These are phyloP conservation scores for Thalassophryne amazonica DNA, from an alignment of 2,797 vertebrate species.

Conservation along the genomic window DNA sequence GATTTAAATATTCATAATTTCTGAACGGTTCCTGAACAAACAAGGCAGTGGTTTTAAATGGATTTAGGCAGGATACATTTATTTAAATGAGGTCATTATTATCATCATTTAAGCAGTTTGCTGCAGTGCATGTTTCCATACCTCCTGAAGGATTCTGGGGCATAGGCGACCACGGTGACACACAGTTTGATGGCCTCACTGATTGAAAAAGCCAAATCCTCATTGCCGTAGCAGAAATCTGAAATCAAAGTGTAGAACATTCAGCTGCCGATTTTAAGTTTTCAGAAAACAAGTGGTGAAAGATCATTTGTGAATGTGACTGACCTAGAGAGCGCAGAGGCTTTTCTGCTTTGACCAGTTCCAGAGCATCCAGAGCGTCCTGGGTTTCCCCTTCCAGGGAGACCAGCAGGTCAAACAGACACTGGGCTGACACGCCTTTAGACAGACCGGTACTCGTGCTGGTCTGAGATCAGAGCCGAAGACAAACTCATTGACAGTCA, in stretches of 20 bases:
- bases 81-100: too few relatives aligned
- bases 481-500: too few relatives aligned
- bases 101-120: too few relatives aligned
- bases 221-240: conserved; percentile 99
- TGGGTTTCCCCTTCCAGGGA: conserved; percentile 94
- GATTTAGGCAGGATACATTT: too few relatives aligned
- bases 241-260: conserved; percentile 21
- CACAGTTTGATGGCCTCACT: conserved; percentile 97
- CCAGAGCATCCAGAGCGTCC: conserved; percentile 91
- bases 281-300: not conserved
- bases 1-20: too few relatives aligned
- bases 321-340: conserved; percentile 91
- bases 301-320: not conserved
- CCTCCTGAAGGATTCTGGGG: conserved; percentile 97
- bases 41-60: too few relatives aligned
- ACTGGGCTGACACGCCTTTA: conserved; percentile 96
- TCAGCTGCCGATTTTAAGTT: not conserved
- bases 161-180: conserved; percentile 96
- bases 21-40: too few relatives aligned
- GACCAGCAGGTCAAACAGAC: conserved; percentile 94
- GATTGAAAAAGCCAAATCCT: conserved; percentile 96
- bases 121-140: conserved; percentile 35
- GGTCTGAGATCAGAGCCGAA: conserved; percentile 50
- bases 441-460: conserved; percentile 82
- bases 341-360: conserved; percentile 96